Percentiles rank a stretch among this genome's conserved stretches.
phyloP scores from a whole-genome alignment of 2,797 vertebrate genomes.

The Lacerta viridis region DNA sequence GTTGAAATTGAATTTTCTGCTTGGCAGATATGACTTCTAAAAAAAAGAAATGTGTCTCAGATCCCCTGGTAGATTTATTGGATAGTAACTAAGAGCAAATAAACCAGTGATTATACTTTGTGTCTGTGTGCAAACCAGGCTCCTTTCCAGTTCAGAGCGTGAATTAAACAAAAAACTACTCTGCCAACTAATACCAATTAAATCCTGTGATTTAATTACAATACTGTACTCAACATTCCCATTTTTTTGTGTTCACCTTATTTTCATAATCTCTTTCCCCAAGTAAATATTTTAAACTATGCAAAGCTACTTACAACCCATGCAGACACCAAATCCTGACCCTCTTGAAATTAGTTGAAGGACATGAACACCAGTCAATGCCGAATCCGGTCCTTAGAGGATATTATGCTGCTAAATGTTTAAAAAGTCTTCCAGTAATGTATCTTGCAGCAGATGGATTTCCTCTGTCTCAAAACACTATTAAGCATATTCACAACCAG shows the following conservation, averaged over 20 bases:
- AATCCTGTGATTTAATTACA: constrained; percentile 5
- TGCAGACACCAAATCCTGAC: not conserved
- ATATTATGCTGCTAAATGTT: not conserved
- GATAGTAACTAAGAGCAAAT: not conserved
- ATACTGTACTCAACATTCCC: not conserved
- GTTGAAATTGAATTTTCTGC: constrained; percentile 3
- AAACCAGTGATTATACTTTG: not conserved
- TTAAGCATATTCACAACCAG: not conserved
- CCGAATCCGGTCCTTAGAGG: too few relatives aligned
- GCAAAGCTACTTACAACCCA: constrained; percentile 1
- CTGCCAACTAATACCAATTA: not conserved
- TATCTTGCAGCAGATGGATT: not conserved
- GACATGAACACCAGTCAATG: not conserved
- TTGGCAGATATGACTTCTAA: not conserved
- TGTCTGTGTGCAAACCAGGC: not conserved
- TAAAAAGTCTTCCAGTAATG: not conserved
- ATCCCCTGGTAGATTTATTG: not conserved
- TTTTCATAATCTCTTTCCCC: constrained; percentile 15
- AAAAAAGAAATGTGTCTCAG: not conserved
- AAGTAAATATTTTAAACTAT: constrained; percentile 20
- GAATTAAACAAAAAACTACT: not conserved
- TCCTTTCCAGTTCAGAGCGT: not conserved
- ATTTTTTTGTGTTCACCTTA: not conserved
- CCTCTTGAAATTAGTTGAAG: not conserved
- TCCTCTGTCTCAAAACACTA: not conserved